Evolutionary conservation across 1,140 invertebrate species (phyloP), one percentile per base, ranked within the genome.

Genomic region (Acromyrmex echinatior): DNA sequence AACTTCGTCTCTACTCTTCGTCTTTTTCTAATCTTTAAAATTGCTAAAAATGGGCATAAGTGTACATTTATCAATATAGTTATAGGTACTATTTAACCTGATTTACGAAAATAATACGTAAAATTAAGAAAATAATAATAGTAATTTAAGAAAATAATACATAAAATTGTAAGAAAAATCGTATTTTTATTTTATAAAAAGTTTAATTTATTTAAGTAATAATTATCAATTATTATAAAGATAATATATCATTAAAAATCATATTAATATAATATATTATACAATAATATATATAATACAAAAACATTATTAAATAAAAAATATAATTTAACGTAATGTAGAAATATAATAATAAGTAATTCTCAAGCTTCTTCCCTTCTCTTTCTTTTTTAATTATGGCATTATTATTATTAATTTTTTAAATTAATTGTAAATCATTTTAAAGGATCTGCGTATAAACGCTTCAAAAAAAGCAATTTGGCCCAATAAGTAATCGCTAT

Each of bases 361-460:
- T 66, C 1, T 39, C 28, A 65, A 65, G 58, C 21, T 21, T 65
- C 31, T 35, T 14, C 65, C 25, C 39, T 51, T n/a, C 31, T 66
- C 31, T 35, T 31, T 70, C 10, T 70, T 5, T 70, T 14, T 53
- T 18, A 51, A 73, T 18, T 73, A 73, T 28, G 10, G 7, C 7
- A 28, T 49, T 68, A 16, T 21, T 39, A 58, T 65, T 39, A 39
- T 39, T 71, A 16, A 71, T 12, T 31, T 73, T 73, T n/a, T 53
- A 31, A 45, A 73, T 73, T 73, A 5, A 51, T 73, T n/a, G 10
- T 10, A 39, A 39, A 3, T 39, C 16, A 58, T 58, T 56, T 58
- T 21, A 51, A 73, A 9, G 16, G 21, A 7, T 53, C 6, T 18
- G 18, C 2, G 14, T 10, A 39, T 12, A 62, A 18, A 51, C 4